A percentile compares a stretch with the other conserved stretches of the same genome.
Conservation (phyloP, 2,113 vertebrate genomes). For the Hoplias malabaricus region DNA sequence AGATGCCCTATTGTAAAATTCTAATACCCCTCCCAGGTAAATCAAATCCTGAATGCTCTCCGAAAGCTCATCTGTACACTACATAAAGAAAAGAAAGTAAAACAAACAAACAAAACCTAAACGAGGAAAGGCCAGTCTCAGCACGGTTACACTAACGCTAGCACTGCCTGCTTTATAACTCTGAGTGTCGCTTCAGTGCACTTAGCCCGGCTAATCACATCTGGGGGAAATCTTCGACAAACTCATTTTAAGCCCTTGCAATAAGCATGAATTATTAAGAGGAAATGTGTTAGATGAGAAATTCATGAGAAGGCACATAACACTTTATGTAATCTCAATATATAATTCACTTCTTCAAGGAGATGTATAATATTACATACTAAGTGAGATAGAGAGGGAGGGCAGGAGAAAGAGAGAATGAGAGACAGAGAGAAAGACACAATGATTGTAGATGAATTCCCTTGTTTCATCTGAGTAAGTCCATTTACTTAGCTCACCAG, state of each 20-base stretch:
- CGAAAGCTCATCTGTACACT: not conserved
- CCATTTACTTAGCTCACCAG: constrained; percentile 20
- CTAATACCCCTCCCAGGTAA: too few relatives aligned
- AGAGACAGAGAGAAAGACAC: constrained; percentile 2
- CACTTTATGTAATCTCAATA: constrained; percentile 57
- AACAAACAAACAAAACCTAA: not conserved
- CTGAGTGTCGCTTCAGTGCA: not conserved
- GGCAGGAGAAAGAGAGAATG: not conserved
- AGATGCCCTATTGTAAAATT: too few relatives aligned
- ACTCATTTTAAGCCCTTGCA: constrained; percentile 30
- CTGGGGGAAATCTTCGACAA: constrained; percentile 32
- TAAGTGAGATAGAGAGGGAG: constrained; percentile 6
- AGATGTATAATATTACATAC: constrained; percentile 51
- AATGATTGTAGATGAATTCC: constrained; percentile 23
- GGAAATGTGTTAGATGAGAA: constrained; percentile 56
- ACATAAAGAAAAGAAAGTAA: not conserved
- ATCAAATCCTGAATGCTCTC: not conserved
- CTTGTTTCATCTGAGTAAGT: not conserved
- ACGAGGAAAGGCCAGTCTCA: not conserved
- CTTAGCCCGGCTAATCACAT: constrained; percentile 45
- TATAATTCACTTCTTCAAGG: constrained; percentile 54
- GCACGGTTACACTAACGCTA: not conserved
- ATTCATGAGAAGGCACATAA: constrained; percentile 54
- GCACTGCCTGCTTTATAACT: not conserved
- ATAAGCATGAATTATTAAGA: constrained; percentile 58